Percentiles rank a stretch among this genome's conserved stretches.
Conservation (phyloP, 2,113 vertebrate species). For the Epinephelus lanceolatus region DNA sequence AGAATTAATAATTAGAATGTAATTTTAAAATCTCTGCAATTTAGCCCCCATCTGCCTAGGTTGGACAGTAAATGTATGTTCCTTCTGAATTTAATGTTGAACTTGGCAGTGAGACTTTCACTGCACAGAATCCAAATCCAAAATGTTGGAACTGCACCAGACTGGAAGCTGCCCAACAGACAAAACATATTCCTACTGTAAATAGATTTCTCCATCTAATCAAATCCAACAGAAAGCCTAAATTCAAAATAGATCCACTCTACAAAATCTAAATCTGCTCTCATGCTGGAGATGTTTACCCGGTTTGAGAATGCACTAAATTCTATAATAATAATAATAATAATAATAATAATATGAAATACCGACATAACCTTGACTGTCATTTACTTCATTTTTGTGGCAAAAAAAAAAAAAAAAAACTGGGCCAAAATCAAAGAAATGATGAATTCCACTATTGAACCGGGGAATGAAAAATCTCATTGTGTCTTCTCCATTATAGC, state of each 20-base stretch:
- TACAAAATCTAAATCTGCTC: neutral
- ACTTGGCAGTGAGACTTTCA: neutral
- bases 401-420: neutral
- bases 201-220: conserved; percentile 29
- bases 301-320: neutral
- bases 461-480: conserved; percentile 32
- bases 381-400: neutral
- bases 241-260: conserved; percentile 8
- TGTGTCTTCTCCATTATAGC: conserved; percentile 61
- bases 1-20: neutral
- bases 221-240: conserved; percentile 38
- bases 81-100: neutral
- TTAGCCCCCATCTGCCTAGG: neutral
- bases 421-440: conserved; percentile 32
- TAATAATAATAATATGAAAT: neutral
- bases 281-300: neutral
- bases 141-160: conserved; percentile 4
- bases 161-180: conserved; percentile 6
- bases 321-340: conserved; percentile 17
- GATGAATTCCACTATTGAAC: conserved; percentile 49
- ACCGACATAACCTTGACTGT: conserved; percentile 34
- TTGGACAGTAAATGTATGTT: neutral
- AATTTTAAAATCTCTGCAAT: neutral
- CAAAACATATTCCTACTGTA: conserved; percentile 2
- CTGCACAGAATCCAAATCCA: neutral